Evolutionary conservation across 2,113 vertebrate species (phyloP), one percentile per base, ranked within the genome.

Genomic region (Macquaria australasica): DNA sequence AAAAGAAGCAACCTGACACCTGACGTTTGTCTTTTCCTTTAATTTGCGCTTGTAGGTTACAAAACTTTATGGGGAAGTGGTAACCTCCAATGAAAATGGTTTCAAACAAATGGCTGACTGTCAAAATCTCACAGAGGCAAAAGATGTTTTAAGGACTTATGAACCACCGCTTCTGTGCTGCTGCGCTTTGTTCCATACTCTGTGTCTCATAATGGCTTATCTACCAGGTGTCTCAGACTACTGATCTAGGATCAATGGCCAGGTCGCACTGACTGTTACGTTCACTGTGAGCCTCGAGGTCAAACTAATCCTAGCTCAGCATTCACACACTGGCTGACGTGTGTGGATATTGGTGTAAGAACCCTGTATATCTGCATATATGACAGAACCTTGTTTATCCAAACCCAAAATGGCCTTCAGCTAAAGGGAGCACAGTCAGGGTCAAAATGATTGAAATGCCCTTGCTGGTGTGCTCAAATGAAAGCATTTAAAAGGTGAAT

Each of bases 251-350:
- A 81, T 89, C 82, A 74, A 50, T 73, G 60, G 70, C 73, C 62
- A 43, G 37, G 55, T 80, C 37, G 7, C 72, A 66, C 68, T 69
- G 79, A 83, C 73, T 45, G 50, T 37, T 31, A 55, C 8, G 0
- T 48, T 60, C 50, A 39, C 20, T 31, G 55, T 60, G 48, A 77
- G 59, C 60, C 70, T 16, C 1, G 5, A 56, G 59, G 60, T 81
- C 77, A 60, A 83, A 73, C 69, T 79, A 53, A 83, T 87, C 92
- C 89, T 82, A 71, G 83, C 80, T 88, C 80, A 74, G 82, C 81
- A 58, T 64, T 77, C 73, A 82, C 72, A 89, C 84, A 53, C 45
- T 9, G 23, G 48, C 75, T 79, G 25, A 25, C 86, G 68, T 82
- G 31, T 86, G 68, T 77, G 23, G n/a, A 25, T 59, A 37, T 34